phyloP scores from a whole-genome alignment of 2,797 vertebrate species.

The Cynopterus sphinx region DNA sequence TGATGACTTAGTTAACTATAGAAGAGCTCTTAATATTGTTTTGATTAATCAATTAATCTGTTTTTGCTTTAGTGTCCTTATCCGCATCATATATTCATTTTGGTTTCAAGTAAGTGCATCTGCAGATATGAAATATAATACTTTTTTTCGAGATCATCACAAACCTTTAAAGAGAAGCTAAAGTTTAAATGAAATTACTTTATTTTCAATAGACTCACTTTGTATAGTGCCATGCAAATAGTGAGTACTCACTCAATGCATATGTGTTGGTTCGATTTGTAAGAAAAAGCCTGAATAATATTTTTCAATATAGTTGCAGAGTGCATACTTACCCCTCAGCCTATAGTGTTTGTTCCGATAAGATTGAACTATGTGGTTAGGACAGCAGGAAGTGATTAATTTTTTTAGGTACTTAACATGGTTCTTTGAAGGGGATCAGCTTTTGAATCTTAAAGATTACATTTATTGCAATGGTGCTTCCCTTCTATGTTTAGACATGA shows the following conservation, averaged over 20 bases:
- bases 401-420: conserved; percentile 83
- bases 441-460: conserved; percentile 75
- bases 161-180: conserved; percentile 10
- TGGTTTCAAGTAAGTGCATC: neutral
- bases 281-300: conserved; percentile 33
- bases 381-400: conserved; percentile 81
- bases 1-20: conserved; percentile 25
- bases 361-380: conserved; percentile 33
- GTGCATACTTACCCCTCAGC: neutral
- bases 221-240: neutral
- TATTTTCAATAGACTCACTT: neutral
- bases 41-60: conserved; percentile 11
- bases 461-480: conserved; percentile 46
- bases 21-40: neutral
- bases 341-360: neutral
- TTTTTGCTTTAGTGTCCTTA: neutral
- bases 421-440: conserved; percentile 78
- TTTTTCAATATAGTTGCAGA: neutral
- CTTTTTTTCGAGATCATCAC: neutral
- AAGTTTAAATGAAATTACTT: conserved; percentile 36
- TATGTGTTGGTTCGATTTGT: conserved; percentile 12
- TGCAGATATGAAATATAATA: neutral
- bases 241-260: neutral
- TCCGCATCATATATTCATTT: neutral
- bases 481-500: conserved; percentile 80